Evolutionary conservation across 2,888 invertebrate species (phyloP).

Genomic region (Microctonus hyperodae): DNA sequence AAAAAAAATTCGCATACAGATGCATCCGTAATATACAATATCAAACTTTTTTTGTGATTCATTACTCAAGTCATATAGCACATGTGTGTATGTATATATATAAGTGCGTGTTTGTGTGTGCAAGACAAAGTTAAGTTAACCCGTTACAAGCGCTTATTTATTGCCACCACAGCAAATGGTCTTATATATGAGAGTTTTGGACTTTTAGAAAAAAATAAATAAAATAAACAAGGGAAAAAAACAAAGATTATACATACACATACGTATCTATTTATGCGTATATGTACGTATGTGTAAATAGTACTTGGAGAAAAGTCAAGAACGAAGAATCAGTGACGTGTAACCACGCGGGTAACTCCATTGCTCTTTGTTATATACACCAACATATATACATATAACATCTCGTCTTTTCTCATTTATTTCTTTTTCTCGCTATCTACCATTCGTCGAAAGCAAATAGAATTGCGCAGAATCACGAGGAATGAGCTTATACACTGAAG

Average conservation of each 20-base stretch:
- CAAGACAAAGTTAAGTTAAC: constrained; percentile 14
- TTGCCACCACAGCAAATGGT: constrained; percentile 12
- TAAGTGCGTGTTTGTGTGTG: background rate
- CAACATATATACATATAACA: background rate
- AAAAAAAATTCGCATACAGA: too few species aligned
- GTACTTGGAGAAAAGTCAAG: constrained; percentile 25
- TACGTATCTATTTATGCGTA: background rate
- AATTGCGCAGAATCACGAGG: constrained; percentile 33
- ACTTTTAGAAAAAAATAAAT: constrained; percentile 19
- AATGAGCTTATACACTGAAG: constrained; percentile 19
- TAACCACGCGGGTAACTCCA: constrained; percentile 31
- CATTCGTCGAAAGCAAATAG: constrained; percentile 28
- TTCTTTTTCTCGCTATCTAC: constrained; percentile 2
- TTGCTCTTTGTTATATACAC: constrained; percentile 29
- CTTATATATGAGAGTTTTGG: constrained; percentile 22
- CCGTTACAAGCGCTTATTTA: constrained; percentile 16
- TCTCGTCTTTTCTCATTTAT: constrained; percentile 5
- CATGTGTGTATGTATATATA: background rate
- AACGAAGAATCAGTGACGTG: constrained; percentile 36
- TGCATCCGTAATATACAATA: too few species aligned
- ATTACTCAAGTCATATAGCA: background rate
- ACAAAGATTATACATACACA: constrained; percentile 6
- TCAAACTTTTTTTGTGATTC: background rate
- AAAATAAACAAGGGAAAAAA: constrained; percentile 1
- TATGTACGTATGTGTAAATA: constrained; percentile 10